phyloP scores from a whole-genome alignment of 2,797 vertebrate species.

The Channallabes apus region DNA sequence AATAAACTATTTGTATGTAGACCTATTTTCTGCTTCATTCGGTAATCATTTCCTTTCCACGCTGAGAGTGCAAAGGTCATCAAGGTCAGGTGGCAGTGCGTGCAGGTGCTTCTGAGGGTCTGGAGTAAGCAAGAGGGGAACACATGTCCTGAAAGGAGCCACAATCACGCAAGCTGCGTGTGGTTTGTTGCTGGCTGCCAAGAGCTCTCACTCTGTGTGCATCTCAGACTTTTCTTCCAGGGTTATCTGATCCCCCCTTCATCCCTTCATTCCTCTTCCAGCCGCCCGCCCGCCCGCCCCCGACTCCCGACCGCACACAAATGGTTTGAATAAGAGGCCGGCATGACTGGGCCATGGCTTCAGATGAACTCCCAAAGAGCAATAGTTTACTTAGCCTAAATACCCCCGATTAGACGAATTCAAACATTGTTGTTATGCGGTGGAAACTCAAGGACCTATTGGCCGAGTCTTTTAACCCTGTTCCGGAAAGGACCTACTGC shows the following conservation, averaged over 20 bases:
- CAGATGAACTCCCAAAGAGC: conserved; percentile 76
- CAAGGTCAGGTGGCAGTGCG: conserved; percentile 50
- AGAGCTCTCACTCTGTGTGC: conserved; percentile 78
- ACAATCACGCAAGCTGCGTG: conserved; percentile 77
- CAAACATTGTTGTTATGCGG: conserved; percentile 87
- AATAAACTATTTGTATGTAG: neutral
- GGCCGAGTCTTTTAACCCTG: conserved; percentile 65
- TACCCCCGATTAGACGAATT: conserved; percentile 82
- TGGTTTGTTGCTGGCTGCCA: conserved; percentile 77
- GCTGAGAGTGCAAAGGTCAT: conserved; percentile 56
- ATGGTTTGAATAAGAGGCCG: conserved; percentile 90
- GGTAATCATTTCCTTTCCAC: conserved; percentile 1
- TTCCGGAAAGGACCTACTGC: conserved; percentile 66
- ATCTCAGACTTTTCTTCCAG: conserved; percentile 71
- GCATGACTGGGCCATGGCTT: conserved; percentile 81
- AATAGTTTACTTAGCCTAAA: conserved; percentile 88
- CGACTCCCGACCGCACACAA: conserved; percentile 75
- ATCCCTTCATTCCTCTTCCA: conserved; percentile 57
- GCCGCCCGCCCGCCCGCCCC: conserved; percentile 48
- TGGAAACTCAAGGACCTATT: conserved; percentile 79
- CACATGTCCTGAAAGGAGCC: conserved; percentile 60
- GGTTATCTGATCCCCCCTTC: conserved; percentile 78
- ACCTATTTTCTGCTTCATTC: neutral
- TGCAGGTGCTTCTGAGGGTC: conserved; percentile 70
- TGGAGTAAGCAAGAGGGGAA: conserved; percentile 47